phyloP scores from a whole-genome alignment of 30 jellyfish, hydroid and myxozoan species.

The Rhopilema esculentum region DNA sequence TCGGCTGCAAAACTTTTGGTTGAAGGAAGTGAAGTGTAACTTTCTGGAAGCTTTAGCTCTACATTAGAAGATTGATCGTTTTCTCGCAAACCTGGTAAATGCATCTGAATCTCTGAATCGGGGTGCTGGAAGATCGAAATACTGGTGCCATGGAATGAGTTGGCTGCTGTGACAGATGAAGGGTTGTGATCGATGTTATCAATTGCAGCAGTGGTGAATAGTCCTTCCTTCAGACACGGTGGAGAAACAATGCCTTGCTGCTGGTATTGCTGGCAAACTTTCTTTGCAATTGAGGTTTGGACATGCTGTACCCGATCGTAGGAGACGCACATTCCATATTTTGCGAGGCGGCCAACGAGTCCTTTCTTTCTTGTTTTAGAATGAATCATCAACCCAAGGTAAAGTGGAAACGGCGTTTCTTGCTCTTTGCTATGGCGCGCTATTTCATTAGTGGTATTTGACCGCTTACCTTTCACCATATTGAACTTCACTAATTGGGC shows the following conservation, averaged over 20 bases:
- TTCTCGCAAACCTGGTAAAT: conserved; percentile 19
- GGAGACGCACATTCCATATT: conserved; percentile 37
- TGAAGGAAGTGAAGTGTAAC: conserved; percentile 39
- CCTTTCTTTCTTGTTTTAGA: conserved; percentile 50
- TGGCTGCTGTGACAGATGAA: conserved; percentile 11
- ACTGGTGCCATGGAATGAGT: conserved; percentile 54
- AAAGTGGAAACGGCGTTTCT: conserved; percentile 61
- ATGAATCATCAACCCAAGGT: conserved; percentile 42
- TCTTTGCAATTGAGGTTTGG: conserved; percentile 23
- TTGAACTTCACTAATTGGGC: conserved; percentile 20
- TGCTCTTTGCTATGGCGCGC: conserved; percentile 7
- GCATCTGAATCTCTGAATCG: conserved; percentile 10
- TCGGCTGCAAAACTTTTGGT: conserved; percentile 2
- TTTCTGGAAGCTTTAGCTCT: conserved; percentile 48
- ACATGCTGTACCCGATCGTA: conserved; percentile 46
- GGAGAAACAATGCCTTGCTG: conserved; percentile 40
- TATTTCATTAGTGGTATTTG: conserved; percentile 17
- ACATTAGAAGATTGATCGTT: conserved; percentile 22
- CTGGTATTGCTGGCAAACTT: conserved; percentile 20
- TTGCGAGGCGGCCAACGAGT: conserved; percentile 11
- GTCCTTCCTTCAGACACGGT: conserved; percentile 26
- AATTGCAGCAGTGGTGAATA: conserved; percentile 54
- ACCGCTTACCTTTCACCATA: conserved; percentile 35
- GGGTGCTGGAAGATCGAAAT: conserved; percentile 53
- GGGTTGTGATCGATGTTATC: conserved; percentile 58